Base-by-base conservation (phyloP, 2,113 vertebrate species). In the Macaca mulatta region DNA sequence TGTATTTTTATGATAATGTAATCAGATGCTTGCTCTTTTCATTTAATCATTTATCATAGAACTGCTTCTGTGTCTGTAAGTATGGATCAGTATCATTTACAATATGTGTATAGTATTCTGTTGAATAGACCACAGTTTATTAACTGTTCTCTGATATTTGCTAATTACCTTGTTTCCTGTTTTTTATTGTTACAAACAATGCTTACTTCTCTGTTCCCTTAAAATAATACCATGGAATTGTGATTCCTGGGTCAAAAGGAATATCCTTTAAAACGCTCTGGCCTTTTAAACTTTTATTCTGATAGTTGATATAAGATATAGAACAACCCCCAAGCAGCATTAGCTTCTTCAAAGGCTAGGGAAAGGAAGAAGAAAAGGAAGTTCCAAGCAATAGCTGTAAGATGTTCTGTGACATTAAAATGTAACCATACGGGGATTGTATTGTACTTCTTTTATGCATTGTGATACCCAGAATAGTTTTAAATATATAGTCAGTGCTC, bases 231-330 rank as follows among this genome's bases (percentile, higher is more conserved):
- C 30, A 48, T 90, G 61, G n/a, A 75, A 0, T 90, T 88, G 30
- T 67, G 80, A 88, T 88, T 95, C 13, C n/a, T 87, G n/a, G n/a
- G 43, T 90, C 55, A 87, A 59, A 52, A 79, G 12, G 74, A 89
- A 64, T 93, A 43, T 75, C 11, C 64, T 93, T 95, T 93, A 85
- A 89, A 96, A 95, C 52, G 32, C 55, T 82, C 38, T 69, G 32
- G n/a, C 64, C n/a, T 81, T 55, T 27, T 55, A 64, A 67, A 0
- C 80, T 81, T 82, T 43, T 72, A 10, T 69, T 95, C 32, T 81
- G 64, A 67, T 11, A 6, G 27, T 3, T 48, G 74, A 43, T 81
- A 11, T 11, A 59, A 6, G 20, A 59, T 64, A 16, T 9, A 64
- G 70, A 45, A 16, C 64, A 17, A 27, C 57, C 48, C 69, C 30